phyloP scores from a whole-genome alignment of 2,113 vertebrate genomes.

The Helogale parvula region DNA sequence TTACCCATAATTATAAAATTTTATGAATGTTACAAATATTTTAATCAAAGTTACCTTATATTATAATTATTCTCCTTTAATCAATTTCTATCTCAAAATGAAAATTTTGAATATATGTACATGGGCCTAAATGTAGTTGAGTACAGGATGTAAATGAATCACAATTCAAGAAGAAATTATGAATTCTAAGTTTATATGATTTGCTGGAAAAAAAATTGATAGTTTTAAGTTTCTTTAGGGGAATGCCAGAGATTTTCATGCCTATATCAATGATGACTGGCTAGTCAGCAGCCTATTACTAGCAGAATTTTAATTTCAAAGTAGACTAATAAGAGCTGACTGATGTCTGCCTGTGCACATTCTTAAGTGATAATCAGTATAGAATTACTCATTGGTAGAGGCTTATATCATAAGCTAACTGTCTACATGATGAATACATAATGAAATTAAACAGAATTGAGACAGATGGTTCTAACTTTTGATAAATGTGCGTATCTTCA shows the following conservation, averaged over 20 bases:
- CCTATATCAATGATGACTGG: neutral
- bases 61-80: neutral
- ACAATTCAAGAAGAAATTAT: neutral
- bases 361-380: conserved; percentile 84
- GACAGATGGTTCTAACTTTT: conserved; percentile 87
- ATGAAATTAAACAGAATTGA: conserved; percentile 86
- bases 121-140: neutral
- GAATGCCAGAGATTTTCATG: neutral
- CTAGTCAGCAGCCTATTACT: conserved; percentile 71
- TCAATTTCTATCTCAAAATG: neutral
- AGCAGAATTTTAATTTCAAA: conserved; percentile 82
- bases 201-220: conserved; percentile 14
- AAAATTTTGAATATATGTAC: neutral
- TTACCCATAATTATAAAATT: neutral
- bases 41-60: neutral
- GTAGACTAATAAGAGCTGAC: conserved; percentile 82
- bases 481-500: conserved; percentile 86
- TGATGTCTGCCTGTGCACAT: conserved; percentile 78
- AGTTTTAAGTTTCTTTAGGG: conserved; percentile 14
- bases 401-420: conserved; percentile 82
- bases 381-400: conserved; percentile 79
- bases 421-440: conserved; percentile 86
- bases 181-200: neutral
- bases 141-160: neutral
- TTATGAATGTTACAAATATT: neutral